Percentiles rank a stretch among this genome's conserved stretches.
These are phyloP conservation scores for Oryzaephilus surinamensis DNA, from an alignment of 1,140 invertebrate genomes.

Conservation along the genomic window DNA sequence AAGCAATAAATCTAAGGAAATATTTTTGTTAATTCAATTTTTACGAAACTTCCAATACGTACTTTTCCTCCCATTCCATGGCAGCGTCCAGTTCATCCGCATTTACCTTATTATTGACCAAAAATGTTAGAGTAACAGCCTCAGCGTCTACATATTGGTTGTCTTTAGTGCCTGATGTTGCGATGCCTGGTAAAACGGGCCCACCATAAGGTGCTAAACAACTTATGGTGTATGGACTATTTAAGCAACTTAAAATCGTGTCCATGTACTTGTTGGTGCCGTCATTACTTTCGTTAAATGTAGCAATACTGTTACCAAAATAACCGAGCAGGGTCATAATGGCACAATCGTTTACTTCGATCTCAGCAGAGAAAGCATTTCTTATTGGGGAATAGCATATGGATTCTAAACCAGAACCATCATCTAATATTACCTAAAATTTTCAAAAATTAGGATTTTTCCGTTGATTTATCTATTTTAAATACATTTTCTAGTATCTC, in stretches of 20 bases:
- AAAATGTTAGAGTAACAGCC: constrained; percentile 64
- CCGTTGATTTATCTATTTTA: background rate
- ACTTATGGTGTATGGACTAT: constrained; percentile 46
- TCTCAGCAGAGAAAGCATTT: constrained; percentile 47
- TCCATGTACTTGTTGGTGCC: constrained; percentile 2
- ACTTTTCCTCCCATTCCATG: constrained; percentile 62
- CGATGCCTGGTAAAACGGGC: constrained; percentile 71
- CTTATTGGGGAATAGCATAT: constrained; percentile 77
- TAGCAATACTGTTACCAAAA: constrained; percentile 53
- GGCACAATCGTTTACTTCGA: constrained; percentile 54
- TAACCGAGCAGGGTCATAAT: constrained; percentile 73
- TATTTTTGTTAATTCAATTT: constrained; percentile 6
- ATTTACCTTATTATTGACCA: constrained; percentile 55
- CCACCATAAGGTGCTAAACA: constrained; percentile 78
- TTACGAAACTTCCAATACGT: background rate
- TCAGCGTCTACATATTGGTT: constrained; percentile 45
- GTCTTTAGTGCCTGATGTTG: constrained; percentile 53
- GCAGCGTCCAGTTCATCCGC: constrained; percentile 27
- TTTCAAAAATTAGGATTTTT: background rate
- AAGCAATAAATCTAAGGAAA: constrained; percentile 56
- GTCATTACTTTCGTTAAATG: constrained; percentile 37
- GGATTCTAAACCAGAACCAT: constrained; percentile 50
- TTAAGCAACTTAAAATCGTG: constrained; percentile 26
- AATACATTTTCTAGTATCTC: constrained; percentile 39
- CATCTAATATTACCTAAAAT: constrained; percentile 36